phyloP scores from a whole-genome alignment of 2,888 invertebrate genomes.

The Hypsopygia costalis region DNA sequence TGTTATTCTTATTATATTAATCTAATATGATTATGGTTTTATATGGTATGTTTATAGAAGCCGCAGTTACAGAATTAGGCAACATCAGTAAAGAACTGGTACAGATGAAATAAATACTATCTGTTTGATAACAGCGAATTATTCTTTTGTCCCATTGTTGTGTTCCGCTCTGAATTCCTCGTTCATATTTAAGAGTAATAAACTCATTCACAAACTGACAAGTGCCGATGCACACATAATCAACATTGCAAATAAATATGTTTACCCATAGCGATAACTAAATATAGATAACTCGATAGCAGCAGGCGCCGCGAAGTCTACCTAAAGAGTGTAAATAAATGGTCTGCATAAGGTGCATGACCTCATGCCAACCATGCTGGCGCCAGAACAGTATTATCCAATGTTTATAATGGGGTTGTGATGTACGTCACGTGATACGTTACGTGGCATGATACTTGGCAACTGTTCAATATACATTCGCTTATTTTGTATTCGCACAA shows the following conservation, averaged over 20 bases:
- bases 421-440: conserved; percentile 16
- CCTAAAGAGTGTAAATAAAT: conserved; percentile 37
- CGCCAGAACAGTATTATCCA: conserved; percentile 43
- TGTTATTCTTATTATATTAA: no score
- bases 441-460: conserved; percentile 16
- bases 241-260: conserved; percentile 36
- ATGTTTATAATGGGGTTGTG: conserved; percentile 58
- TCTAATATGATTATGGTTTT: no score
- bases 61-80: no score
- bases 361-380: conserved; percentile 35
- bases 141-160: conserved; percentile 52
- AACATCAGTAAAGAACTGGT: no score
- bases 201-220: conserved; percentile 46
- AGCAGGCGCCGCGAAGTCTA: conserved; percentile 59
- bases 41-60: no score
- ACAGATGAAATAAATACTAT: conserved; percentile 18
- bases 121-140: conserved; percentile 37
- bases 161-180: conserved; percentile 66
- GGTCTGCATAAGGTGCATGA: conserved; percentile 58
- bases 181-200: conserved; percentile 42
- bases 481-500: conserved; percentile 57
- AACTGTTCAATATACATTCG: conserved; percentile 38
- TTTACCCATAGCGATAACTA: conserved; percentile 39
- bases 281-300: conserved; percentile 55
- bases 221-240: conserved; percentile 35